Evolutionary conservation across 2,888 invertebrate species (phyloP).

Genomic region (Eilema griseolum): DNA sequence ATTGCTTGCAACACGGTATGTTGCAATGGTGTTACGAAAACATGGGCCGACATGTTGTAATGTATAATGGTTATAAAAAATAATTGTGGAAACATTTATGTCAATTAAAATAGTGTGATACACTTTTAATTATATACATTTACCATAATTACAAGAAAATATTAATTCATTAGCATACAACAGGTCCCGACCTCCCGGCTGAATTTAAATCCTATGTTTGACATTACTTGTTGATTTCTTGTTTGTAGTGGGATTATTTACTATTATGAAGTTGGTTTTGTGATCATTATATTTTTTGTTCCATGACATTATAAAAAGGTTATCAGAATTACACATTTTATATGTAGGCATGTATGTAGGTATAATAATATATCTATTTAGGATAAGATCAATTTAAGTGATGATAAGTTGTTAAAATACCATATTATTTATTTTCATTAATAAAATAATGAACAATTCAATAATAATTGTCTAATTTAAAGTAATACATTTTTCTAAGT

Average conservation of each 20-base stretch:
- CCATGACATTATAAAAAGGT: too few species aligned
- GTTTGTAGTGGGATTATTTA: not conserved
- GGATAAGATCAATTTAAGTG: too few species aligned
- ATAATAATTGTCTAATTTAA: not conserved
- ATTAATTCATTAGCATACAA: not conserved
- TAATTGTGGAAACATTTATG: not conserved
- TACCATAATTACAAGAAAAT: not conserved
- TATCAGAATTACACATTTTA: too few species aligned
- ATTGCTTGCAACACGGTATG: too few species aligned
- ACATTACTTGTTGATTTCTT: not conserved
- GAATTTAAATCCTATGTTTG: not conserved
- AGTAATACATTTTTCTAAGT: not conserved
- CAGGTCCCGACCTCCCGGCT: not conserved
- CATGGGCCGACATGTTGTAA: too few species aligned
- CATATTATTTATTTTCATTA: not conserved
- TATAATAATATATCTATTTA: too few species aligned
- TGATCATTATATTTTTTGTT: too few species aligned
- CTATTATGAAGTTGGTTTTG: not conserved
- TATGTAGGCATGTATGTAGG: too few species aligned
- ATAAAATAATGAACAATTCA: not conserved
- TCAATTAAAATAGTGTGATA: not conserved
- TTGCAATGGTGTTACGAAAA: too few species aligned
- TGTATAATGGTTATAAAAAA: not conserved
- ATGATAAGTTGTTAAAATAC: too few species aligned
- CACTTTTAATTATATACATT: constrained; percentile 1